Base-by-base conservation (phyloP, 2,888 invertebrate species). In the Elmis aenea region DNA sequence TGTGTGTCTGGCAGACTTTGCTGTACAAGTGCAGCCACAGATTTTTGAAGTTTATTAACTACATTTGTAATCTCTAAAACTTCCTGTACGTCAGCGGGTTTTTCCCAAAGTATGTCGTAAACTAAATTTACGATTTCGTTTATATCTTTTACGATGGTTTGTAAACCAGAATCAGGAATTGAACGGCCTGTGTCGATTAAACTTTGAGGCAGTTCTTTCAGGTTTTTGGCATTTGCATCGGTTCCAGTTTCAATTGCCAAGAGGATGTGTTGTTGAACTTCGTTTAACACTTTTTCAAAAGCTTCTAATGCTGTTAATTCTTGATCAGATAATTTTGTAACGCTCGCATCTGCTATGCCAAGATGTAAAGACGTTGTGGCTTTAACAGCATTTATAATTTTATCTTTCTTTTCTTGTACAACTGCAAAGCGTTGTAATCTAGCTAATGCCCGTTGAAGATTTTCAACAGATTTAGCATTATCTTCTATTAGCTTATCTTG, bases 391-490 rank as follows among this genome's bases (percentile, higher is more conserved):
- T 43, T 26, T 4, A 33, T 14, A 13, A 43, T 36, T 12, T 13
- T 12, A 2, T 25, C 2, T 20, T 43, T 37, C 2, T 32, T 33
- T 14, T 36, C 16, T 33, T 43, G 33, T 2, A 25, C 32, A 12
- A 26, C 15, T 4, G 23, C 20, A 14, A 34, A 27, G 14, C 39
- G 21, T 13, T 43, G 43, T 2, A 39, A 30, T 26, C 29, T 39
- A 6, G 43, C 39, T 8, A 39, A 18, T 5, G 36, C 27, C 9
- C 43, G 29, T 36, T 39, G 39, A 26, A 39, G 38, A 16, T 39
- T 38, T 23, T 43, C 43, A 5, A 43, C 30, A 8, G 30, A 30
- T 13, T 38, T 33, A 3, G 42, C 42, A 2, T 38, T 30, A 8
- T 37, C 42, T 26, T n/a, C n/a, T n/a, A n/a, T n/a, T n/a, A n/a